Evolutionary conservation across 2,888 invertebrate species (phyloP), one percentile per base, ranked within the genome.

Genomic region (Lithophane semibrunnea): DNA sequence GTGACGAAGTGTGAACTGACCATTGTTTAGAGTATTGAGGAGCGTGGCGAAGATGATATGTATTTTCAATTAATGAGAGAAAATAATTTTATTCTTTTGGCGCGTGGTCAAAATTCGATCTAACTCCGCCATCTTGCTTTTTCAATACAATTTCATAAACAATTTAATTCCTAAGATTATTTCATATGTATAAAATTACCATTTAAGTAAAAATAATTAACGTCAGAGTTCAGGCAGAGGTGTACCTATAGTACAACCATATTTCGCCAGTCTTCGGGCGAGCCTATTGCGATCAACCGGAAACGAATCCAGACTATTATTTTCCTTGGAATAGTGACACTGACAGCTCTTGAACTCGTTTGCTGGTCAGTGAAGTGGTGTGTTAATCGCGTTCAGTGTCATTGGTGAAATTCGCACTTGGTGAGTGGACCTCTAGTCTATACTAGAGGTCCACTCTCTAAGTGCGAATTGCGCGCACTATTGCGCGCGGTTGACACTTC

Each of bases 21-120:
- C 24, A 64, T 37, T 37, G n/a, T 10, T 54, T 72, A 64, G 83
- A 83, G 1, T 83, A 76, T 52, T 82, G 21, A 64, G 13, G 1
- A 49, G 8, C 0, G 52, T 52, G 2, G 0, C 2, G 56, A 10
- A 56, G 56, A 56, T 56, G n/a, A n/a, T 1, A 24, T n/a, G 12
- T 56, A 24, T 56, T n/a, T n/a, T 56, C n/a, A 56, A 56, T 52
- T 52, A 52, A 18, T 52, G 56, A 56, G 21, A n/a, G 10, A 56
- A 56, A n/a, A 56, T 1, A 56, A 24, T 24, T 56, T 24, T 12
- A 12, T 24, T 56, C 24, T 13, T 24, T 13, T 24, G 8, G 5
- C 24, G 13, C 24, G 7, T 24, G 24, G 13, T 13, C 58, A 58
- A 16, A 58, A 24, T 58, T 13, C 7, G 7, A 58, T 5, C 24